phyloP scores from a whole-genome alignment of 2,888 invertebrate genomes.

The Stenodera caucasica region DNA sequence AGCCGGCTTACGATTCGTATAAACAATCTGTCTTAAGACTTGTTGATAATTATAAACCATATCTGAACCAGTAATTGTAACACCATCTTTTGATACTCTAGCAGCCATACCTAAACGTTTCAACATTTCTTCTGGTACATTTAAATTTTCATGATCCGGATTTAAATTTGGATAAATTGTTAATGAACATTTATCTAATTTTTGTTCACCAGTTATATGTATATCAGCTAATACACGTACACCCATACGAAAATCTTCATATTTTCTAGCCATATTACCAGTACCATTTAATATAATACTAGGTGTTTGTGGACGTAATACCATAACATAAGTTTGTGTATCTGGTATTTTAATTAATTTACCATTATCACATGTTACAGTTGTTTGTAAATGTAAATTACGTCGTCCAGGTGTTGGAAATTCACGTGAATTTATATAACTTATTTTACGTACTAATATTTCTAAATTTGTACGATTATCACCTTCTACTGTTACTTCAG shows the following conservation, averaged over 20 bases:
- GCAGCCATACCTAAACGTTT: slow-evolving; percentile 67
- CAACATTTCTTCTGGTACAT: slow-evolving; percentile 73
- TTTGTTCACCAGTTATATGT: slow-evolving; percentile 71
- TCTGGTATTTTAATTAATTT: slow-evolving; percentile 71
- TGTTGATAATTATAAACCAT: slow-evolving; percentile 77
- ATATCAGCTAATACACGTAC: slow-evolving; percentile 88
- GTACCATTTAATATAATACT: slow-evolving; percentile 81
- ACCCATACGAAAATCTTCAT: slow-evolving; percentile 83
- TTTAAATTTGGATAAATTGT: slow-evolving; percentile 93
- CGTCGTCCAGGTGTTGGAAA: slow-evolving; percentile 95
- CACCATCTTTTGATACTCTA: slow-evolving; percentile 88
- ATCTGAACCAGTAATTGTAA: slow-evolving; percentile 77
- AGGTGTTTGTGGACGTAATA: slow-evolving; percentile 82
- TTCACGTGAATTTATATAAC: slow-evolving; percentile 88
- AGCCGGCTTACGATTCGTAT: slow-evolving; percentile 95
- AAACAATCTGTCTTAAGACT: slow-evolving; percentile 80
- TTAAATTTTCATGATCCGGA: slow-evolving; percentile 91
- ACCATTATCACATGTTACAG: slow-evolving; percentile 75
- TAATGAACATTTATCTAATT: slow-evolving; percentile 90
- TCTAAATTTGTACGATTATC: slow-evolving; percentile 90
- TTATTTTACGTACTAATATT: slow-evolving; percentile 79
- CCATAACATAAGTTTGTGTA: slow-evolving; percentile 84
- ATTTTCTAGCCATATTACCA: slow-evolving; percentile 79
- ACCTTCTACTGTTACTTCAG: slow-evolving; percentile 89
- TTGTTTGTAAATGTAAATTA: slow-evolving; percentile 80